phyloP scores from a whole-genome alignment of 1,140 invertebrate species.

The Papilio aristodemus region DNA sequence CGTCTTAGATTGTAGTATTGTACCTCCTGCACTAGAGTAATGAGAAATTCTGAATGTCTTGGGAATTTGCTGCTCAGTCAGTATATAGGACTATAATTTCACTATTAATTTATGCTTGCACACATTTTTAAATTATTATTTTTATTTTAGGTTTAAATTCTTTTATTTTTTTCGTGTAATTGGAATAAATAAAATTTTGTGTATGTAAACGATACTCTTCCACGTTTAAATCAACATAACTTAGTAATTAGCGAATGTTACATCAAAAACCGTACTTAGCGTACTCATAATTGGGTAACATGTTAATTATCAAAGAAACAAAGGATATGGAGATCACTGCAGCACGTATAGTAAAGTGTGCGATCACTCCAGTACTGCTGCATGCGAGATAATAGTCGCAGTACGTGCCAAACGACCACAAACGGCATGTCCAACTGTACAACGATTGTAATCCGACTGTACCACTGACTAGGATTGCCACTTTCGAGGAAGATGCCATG shows the following conservation, averaged over 20 bases:
- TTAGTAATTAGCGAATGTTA: too few species aligned
- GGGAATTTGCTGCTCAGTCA: background rate
- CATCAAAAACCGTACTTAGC: too few species aligned
- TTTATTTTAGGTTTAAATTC: too few species aligned
- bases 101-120: background rate
- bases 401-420: constrained; percentile 19
- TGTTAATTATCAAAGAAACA: background rate
- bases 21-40: background rate
- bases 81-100: background rate
- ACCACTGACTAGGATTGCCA: background rate
- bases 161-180: too few species aligned
- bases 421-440: background rate
- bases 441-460: background rate
- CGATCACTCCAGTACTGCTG: background rate
- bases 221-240: too few species aligned
- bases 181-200: too few species aligned
- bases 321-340: background rate
- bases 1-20: background rate
- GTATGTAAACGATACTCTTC: too few species aligned
- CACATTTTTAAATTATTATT: background rate
- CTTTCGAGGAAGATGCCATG: background rate
- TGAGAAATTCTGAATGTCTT: constrained; percentile 14
- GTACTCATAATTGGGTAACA: too few species aligned
- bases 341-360: background rate
- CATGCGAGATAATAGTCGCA: background rate